A percentile compares a stretch with the other conserved stretches of the same genome.
Conservation (phyloP, 64 coral and sea anemone species). For the Montipora efflorescens region DNA sequence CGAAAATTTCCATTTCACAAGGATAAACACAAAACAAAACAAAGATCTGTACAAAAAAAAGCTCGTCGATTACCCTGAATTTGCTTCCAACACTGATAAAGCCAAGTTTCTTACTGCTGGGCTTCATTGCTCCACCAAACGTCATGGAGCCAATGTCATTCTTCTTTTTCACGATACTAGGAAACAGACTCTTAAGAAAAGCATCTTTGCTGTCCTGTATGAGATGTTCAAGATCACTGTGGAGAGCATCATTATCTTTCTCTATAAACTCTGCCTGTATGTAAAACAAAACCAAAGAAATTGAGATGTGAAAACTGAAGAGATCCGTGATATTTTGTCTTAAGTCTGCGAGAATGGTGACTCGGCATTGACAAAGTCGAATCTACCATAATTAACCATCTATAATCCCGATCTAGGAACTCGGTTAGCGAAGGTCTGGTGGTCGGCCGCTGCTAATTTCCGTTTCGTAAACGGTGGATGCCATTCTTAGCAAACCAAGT, state of each 20-base stretch:
- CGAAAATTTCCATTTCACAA: not conserved
- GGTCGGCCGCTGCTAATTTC: too few species aligned
- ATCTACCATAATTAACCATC: too few species aligned
- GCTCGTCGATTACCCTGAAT: constrained; percentile 77
- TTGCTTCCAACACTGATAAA: constrained; percentile 95
- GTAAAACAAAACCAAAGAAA: not conserved
- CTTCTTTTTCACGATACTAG: constrained; percentile 43
- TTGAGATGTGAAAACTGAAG: too few species aligned
- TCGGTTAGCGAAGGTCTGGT: too few species aligned
- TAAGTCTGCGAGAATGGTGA: too few species aligned
- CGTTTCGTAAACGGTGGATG: too few species aligned
- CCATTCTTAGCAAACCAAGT: too few species aligned
- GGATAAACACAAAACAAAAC: not conserved
- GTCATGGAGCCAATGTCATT: constrained; percentile 64
- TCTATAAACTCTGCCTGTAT: constrained; percentile 89
- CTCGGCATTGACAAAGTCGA: too few species aligned
- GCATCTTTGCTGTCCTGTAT: constrained; percentile 93
- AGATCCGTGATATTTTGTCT: too few species aligned
- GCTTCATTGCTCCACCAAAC: constrained; percentile 33
- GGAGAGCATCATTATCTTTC: constrained; percentile 96
- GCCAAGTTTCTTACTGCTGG: constrained; percentile 90
- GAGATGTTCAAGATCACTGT: constrained; percentile 85
- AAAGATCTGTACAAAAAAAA: not conserved
- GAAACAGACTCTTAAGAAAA: constrained; percentile 97
- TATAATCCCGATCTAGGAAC: too few species aligned